These are phyloP conservation scores for Escarpia spicata DNA, from an alignment of 2,888 invertebrate genomes.

Conservation along the genomic window DNA sequence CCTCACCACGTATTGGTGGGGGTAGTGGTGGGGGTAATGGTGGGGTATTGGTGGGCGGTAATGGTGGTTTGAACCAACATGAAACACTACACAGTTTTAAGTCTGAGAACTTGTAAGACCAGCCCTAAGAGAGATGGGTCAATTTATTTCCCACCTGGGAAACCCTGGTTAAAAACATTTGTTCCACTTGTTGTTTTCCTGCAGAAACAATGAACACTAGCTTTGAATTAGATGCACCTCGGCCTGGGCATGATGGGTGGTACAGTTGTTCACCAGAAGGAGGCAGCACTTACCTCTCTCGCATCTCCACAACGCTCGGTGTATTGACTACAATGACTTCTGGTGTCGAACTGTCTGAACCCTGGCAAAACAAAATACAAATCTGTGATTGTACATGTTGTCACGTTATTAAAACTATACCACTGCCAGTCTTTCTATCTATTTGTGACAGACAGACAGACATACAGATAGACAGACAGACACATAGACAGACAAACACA, in stretches of 20 bases:
- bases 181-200: too few relatives aligned
- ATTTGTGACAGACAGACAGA: background rate
- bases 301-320: slow-evolving; percentile 51
- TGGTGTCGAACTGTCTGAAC: background rate
- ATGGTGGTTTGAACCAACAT: too few relatives aligned
- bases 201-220: background rate
- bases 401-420: background rate
- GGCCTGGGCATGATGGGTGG: background rate
- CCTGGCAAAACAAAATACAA: slow-evolving; percentile 18
- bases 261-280: background rate
- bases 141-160: too few relatives aligned
- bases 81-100: too few relatives aligned
- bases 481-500: background rate
- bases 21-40: too few relatives aligned
- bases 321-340: slow-evolving; percentile 54
- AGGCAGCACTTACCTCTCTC: slow-evolving; percentile 47
- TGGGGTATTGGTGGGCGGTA: too few relatives aligned
- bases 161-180: too few relatives aligned
- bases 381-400: background rate
- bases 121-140: too few relatives aligned
- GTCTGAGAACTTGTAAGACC: too few relatives aligned
- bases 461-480: background rate
- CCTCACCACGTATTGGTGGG: too few relatives aligned
- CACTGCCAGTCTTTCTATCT: background rate
- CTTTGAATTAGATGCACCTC: background rate